Evolutionary conservation across 2,888 invertebrate genomes (phyloP).

Genomic region (Andrena dorsata): DNA sequence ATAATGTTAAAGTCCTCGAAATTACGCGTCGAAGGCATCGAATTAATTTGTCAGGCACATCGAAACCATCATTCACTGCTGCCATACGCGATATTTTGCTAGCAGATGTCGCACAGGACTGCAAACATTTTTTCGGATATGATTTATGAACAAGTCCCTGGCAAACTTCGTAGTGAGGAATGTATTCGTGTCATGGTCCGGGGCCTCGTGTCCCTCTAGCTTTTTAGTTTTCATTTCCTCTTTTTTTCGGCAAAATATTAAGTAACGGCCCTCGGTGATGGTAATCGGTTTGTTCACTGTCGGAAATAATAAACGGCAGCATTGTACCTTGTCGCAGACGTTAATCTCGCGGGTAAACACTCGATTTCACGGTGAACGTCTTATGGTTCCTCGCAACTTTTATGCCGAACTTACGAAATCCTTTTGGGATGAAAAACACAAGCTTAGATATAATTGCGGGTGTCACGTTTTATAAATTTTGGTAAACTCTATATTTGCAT

Average conservation of each 20-base stretch:
- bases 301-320: constrained; percentile 69
- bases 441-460: constrained; percentile 1
- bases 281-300: constrained; percentile 63
- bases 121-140: constrained; percentile 60
- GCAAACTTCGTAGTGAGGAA: constrained; percentile 61
- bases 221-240: constrained; percentile 40
- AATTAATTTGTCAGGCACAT: constrained; percentile 63
- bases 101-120: constrained; percentile 55
- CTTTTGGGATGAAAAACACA: constrained; percentile 6
- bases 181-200: constrained; percentile 68
- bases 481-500: neutral
- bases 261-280: constrained; percentile 61
- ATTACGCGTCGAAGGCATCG: constrained; percentile 45
- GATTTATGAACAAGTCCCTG: constrained; percentile 68
- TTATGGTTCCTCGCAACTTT: constrained; percentile 41
- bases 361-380: constrained; percentile 56
- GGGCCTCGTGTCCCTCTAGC: constrained; percentile 42
- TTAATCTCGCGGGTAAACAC: constrained; percentile 69
- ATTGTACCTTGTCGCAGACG: constrained; percentile 64
- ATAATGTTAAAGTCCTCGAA: constrained; percentile 34
- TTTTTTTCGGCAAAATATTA: constrained; percentile 60
- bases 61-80: constrained; percentile 62
- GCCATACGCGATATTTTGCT: constrained; percentile 52
- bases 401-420: constrained; percentile 56
- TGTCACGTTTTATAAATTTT: constrained; percentile 12